Base-by-base conservation (phyloP, 1,140 invertebrate genomes). In the Heliconius congener region DNA sequence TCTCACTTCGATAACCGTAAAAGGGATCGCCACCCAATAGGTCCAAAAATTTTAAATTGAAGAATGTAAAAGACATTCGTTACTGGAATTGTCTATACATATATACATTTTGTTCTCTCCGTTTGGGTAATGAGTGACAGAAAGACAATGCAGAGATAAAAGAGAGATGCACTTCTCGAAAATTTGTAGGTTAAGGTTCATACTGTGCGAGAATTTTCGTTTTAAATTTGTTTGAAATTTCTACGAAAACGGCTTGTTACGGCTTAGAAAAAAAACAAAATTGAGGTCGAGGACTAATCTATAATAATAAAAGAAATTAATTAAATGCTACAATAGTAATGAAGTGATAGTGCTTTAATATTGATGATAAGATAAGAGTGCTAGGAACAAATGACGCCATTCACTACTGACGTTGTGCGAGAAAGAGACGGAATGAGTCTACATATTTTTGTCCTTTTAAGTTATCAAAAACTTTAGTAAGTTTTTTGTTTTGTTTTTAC, bases 1-100 rank as follows among this genome's bases (percentile, higher is more conserved):
- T 66, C 60, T 27, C 60, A 66, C 60, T 66, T 13, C 23, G 60
- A 66, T 66, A 66, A 66, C 60, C 60, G 11, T 30, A 66, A 66
- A 66, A 30, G 27, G 60, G 4, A 16, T 57, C n/a, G 23, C 60
- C 23, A 27, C 60, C 60, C 23, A 13, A 66, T 30, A 66, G 1
- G 11, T 5, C 60, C 23, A 16, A 27, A 66, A 66, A 16, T 66
- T 66, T 66, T 66, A 30, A 66, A 30, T n/a, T 66, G 9, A 30
- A 66, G 27, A 30, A 66, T 30, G 27, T 23, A 30, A 27, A 57
- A 57, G n/a, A 23, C 2, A 57, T 8, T n/a, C 19, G 8, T 57
- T n/a, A 23, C 8, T 57, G 55, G 55, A 57, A 57, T 52, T 52
- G 13, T 46, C 34, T 37, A 37, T 37, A 37, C 34, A 4, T 46